Evolutionary conservation across 2,113 vertebrate genomes (phyloP).

Genomic region (Pedetes capensis): DNA sequence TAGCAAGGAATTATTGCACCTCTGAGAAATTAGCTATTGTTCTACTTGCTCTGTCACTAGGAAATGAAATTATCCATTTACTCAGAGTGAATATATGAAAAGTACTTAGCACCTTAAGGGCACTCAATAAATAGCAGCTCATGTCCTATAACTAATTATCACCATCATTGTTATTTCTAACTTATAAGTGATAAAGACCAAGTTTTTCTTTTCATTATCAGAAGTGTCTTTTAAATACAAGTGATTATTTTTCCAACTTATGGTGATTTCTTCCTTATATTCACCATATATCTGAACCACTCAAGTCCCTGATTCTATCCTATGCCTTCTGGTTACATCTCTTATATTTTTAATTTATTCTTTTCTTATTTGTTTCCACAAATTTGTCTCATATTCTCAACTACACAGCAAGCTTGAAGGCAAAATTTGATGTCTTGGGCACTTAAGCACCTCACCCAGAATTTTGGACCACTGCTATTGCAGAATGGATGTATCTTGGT

Average conservation of each 20-base stretch:
- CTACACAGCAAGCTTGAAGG: background rate
- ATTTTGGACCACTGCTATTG: background rate
- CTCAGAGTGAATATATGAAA: background rate
- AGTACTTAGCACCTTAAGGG: background rate
- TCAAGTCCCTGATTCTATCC: background rate
- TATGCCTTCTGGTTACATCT: background rate
- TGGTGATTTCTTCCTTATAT: background rate
- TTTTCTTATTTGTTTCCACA: background rate
- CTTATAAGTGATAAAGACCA: background rate
- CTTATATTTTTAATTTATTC: background rate
- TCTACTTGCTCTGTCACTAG: rapidly evolving
- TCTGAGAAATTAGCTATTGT: background rate
- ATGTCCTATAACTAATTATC: background rate
- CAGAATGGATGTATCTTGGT: background rate
- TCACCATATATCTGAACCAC: background rate
- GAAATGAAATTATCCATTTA: background rate
- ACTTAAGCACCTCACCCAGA: background rate
- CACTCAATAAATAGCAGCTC: background rate
- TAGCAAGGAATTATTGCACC: background rate
- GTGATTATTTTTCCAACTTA: background rate
- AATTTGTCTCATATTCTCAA: background rate
- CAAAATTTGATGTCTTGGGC: background rate
- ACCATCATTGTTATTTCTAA: background rate
- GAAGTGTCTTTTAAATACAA: background rate
- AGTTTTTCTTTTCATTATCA: background rate